phyloP scores from a whole-genome alignment of 2,113 vertebrate species.

The Noctilio leporinus region DNA sequence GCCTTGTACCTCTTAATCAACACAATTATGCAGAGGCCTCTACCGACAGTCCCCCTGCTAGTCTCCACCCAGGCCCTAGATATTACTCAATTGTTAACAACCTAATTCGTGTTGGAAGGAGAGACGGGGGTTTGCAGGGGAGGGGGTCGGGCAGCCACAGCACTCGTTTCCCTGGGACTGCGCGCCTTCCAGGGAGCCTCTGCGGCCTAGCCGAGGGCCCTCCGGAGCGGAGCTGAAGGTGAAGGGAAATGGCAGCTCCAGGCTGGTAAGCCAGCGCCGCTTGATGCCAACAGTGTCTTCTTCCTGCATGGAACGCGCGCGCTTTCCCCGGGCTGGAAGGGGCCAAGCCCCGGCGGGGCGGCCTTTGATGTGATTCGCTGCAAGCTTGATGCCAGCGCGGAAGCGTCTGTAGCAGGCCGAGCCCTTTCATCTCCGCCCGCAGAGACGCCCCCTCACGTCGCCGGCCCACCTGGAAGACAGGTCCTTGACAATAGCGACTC shows the following conservation, averaged over 20 bases:
- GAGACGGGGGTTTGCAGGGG: constrained; percentile 54
- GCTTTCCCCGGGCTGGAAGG: constrained; percentile 83
- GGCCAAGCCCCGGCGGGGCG: constrained; percentile 82
- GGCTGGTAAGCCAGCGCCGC: constrained; percentile 81
- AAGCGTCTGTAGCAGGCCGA: constrained; percentile 82
- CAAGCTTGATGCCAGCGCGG: constrained; percentile 84
- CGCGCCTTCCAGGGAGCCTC: constrained; percentile 83
- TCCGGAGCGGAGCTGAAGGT: constrained; percentile 72
- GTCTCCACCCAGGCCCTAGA: constrained; percentile 57
- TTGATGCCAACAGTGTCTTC: constrained; percentile 87
- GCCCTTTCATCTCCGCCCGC: constrained; percentile 86
- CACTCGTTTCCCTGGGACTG: constrained; percentile 77
- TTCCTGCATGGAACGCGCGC: constrained; percentile 87
- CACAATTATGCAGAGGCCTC: constrained; percentile 51
- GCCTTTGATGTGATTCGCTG: constrained; percentile 87
- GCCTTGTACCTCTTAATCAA: constrained; percentile 71
- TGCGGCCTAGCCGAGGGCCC: constrained; percentile 78
- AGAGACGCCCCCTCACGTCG: constrained; percentile 69
- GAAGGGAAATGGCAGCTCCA: constrained; percentile 77
- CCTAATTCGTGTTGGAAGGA: constrained; percentile 85
- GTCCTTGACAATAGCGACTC: constrained; percentile 73
- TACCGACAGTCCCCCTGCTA: constrained; percentile 40
- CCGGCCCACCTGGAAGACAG: constrained; percentile 75
- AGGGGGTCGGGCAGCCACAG: constrained; percentile 55
- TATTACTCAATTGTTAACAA: constrained; percentile 75